These are phyloP conservation scores for Phataginus tetradactyla DNA, from an alignment of 2,797 vertebrate genomes.

Conservation along the genomic window DNA sequence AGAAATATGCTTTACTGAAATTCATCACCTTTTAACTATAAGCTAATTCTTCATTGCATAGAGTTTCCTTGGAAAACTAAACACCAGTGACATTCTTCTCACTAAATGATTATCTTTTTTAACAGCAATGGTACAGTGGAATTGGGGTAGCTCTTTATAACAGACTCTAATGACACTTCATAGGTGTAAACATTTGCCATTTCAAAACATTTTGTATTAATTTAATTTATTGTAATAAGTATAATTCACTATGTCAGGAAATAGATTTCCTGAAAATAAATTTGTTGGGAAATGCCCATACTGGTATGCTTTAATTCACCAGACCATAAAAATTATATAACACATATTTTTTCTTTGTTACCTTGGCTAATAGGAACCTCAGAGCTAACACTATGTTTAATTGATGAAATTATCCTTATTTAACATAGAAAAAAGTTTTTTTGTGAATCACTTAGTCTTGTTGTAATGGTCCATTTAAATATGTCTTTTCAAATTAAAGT, in stretches of 20 bases:
- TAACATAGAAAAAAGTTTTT: not conserved
- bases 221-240: not conserved
- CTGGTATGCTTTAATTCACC: not conserved
- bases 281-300: too few species aligned
- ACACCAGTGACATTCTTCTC: not conserved
- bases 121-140: not conserved
- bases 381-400: not conserved
- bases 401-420: conserved; percentile 29
- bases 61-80: not conserved
- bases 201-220: conserved; percentile 4
- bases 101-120: not conserved
- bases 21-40: not conserved
- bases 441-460: conserved; percentile 15
- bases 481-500: not conserved
- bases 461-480: not conserved
- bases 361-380: not conserved
- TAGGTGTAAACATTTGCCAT: not conserved
- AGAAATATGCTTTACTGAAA: not conserved
- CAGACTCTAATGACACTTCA: not conserved
- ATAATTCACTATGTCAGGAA: not conserved
- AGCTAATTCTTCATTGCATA: not conserved
- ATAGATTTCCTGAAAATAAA: not conserved
- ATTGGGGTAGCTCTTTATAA: not conserved
- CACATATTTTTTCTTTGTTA: not conserved
- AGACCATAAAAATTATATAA: not conserved